Percentiles rank a stretch among this genome's conserved stretches.
phyloP scores from a whole-genome alignment of 1,140 invertebrate species.

The Neuroterus valhalla region DNA sequence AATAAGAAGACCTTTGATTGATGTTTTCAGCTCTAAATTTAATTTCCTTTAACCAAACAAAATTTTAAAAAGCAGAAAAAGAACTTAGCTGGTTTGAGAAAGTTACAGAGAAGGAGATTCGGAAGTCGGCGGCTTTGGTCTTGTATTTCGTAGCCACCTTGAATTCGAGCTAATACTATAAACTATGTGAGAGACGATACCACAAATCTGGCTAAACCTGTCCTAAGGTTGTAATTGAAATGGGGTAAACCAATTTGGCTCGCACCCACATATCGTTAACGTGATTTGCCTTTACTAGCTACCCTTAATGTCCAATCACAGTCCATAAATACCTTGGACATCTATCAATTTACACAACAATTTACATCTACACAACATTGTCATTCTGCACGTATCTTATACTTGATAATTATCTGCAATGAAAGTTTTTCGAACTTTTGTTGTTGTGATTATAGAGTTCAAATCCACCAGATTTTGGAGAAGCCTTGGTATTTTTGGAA shows the following conservation, averaged over 20 bases:
- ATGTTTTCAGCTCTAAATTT: too few species aligned
- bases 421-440: too few species aligned
- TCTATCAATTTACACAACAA: background rate
- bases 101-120: background rate
- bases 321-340: background rate
- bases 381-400: too few species aligned
- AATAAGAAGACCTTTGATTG: too few species aligned
- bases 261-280: slow-evolving; percentile 14
- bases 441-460: too few species aligned
- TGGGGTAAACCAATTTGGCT: slow-evolving; percentile 39
- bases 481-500: too few species aligned
- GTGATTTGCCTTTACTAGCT: slow-evolving; percentile 25
- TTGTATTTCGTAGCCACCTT: background rate
- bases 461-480: too few species aligned
- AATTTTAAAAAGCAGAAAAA: slow-evolving; percentile 3
- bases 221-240: slow-evolving; percentile 42
- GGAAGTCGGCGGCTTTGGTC: background rate
- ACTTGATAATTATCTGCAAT: too few species aligned
- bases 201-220: slow-evolving; percentile 45
- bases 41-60: slow-evolving; percentile 5
- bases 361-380: background rate
- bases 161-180: slow-evolving; percentile 32
- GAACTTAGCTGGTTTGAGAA: slow-evolving; percentile 11
- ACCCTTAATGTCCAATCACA: background rate
- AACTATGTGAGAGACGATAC: slow-evolving; percentile 34